phyloP scores from a whole-genome alignment of 2,888 invertebrate genomes.

The Ophonus ardosiacus region DNA sequence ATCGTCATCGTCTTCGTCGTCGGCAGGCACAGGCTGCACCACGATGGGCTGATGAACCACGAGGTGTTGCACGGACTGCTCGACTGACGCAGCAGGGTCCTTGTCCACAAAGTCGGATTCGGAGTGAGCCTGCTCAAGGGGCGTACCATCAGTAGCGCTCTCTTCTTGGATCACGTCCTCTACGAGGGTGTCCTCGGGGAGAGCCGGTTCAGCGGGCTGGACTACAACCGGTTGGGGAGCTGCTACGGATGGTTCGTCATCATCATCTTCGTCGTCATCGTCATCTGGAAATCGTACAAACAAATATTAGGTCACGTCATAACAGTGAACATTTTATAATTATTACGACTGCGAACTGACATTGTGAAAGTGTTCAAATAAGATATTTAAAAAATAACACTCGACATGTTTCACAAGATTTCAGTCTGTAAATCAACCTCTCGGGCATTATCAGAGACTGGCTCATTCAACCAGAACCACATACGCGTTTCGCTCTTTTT shows the following conservation, averaged over 20 bases:
- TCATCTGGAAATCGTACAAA: constrained; percentile 19
- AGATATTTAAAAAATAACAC: too few species aligned
- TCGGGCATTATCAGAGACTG: too few species aligned
- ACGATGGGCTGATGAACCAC: constrained; percentile 67
- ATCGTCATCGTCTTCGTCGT: constrained; percentile 74
- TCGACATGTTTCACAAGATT: too few species aligned
- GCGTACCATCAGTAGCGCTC: constrained; percentile 68
- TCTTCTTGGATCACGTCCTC: constrained; percentile 75
- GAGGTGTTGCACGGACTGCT: constrained; percentile 27
- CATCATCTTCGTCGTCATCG: constrained; percentile 61
- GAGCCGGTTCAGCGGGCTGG: constrained; percentile 20
- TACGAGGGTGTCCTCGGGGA: constrained; percentile 69
- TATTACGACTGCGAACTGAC: too few species aligned
- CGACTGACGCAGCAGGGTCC: constrained; percentile 44
- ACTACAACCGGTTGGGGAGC: constrained; percentile 19
- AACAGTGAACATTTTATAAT: too few species aligned
- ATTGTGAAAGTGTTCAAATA: too few species aligned
- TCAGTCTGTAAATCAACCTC: too few species aligned
- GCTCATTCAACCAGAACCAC: too few species aligned
- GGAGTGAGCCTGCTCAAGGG: constrained; percentile 29
- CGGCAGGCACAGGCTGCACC: constrained; percentile 71
- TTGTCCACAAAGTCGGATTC: constrained; percentile 56
- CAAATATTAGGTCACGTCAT: neutral
- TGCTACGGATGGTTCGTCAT: constrained; percentile 41
- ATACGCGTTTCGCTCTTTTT: too few species aligned